Conservation (phyloP, 2,113 vertebrate species). For the Motacilla tschutschensis region DNA sequence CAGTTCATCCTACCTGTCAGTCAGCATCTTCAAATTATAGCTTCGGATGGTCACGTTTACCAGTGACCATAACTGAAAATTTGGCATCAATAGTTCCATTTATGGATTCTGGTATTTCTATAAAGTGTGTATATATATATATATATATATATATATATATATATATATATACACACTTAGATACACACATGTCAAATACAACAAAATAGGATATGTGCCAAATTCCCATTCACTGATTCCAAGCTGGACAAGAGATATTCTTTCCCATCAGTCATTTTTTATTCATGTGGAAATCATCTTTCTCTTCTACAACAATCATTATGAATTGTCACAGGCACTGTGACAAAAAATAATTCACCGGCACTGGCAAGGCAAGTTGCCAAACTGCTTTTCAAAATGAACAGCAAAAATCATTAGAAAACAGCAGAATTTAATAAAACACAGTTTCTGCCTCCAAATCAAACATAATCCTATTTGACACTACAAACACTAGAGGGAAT, state of each 20-base stretch:
- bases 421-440: background rate
- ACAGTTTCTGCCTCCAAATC: background rate
- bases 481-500: background rate
- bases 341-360: background rate
- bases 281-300: background rate
- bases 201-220: background rate
- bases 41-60: background rate
- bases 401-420: background rate
- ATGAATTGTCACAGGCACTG: background rate
- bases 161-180: fast-evolving
- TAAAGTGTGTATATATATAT: background rate
- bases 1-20: background rate
- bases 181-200: background rate
- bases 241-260: background rate
- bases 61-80: background rate
- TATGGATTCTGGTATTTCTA: background rate
- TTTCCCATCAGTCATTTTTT: constrained; percentile 1
- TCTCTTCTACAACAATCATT: background rate
- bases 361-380: background rate
- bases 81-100: background rate
- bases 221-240: background rate
- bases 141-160: fast-evolving
- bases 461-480: background rate
- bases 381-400: background rate
- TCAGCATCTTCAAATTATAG: background rate